Evolutionary conservation across 2,888 invertebrate genomes (phyloP), one percentile per base, ranked within the genome.

Genomic region (Eilema sororculum): DNA sequence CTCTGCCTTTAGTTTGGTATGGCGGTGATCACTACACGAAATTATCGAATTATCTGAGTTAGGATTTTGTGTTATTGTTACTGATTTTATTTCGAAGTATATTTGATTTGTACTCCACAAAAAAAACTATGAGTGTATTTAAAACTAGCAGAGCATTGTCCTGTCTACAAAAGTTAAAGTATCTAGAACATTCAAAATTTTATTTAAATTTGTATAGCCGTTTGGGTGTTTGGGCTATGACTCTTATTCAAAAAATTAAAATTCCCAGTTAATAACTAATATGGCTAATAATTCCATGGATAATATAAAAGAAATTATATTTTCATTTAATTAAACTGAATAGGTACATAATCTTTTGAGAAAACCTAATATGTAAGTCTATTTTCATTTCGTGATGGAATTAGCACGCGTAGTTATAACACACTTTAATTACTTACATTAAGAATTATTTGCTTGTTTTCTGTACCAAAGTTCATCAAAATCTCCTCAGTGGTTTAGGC

Each of bases 1-100:
- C 77, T 78, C 67, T 80, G 79, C 82, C 81, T 79, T 78, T 83
- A 77, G 82, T 68, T 71, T 20, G 62, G 71, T 62, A 58, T 60
- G 64, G 74, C 59, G 41, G 69, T 75, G 71, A 68, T 68, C 76
- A 72, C 76, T 65, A 37, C 59, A 66, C 41, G 25, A n/a, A 9
- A 66, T 16, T 66, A 20, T 57, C 10, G 6, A 12, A 28, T 59
- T 13, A 24, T 30, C 13, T 20, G n/a, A 0, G 0, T 12, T 20
- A 46, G n/a, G 16, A 63, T 20, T 9, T 9, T 28, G 24, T 3
- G 20, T 13, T 28, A 56, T 24, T 8, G 24, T 22, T 57, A 24
- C 57, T 24, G 13, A 3, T 24, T 22, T 41, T 20, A 16, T 20
- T 46, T 46, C 46, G 20, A 20, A 46, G 20, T 46, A 16, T 41